Evolutionary conservation across 2,888 invertebrate species (phyloP).

Genomic region (Ichneumoninae sp.): DNA sequence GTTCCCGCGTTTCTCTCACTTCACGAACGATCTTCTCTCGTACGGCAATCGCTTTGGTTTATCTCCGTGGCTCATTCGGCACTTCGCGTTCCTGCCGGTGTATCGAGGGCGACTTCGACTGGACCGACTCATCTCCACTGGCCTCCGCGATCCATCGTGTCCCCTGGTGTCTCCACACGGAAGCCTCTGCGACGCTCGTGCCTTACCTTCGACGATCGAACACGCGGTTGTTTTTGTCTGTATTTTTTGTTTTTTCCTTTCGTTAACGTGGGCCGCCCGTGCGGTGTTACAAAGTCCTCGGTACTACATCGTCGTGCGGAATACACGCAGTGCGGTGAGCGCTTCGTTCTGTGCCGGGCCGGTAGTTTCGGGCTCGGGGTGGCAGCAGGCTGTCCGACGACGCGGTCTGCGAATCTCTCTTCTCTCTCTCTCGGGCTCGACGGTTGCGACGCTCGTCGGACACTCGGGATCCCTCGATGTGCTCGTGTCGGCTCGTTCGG

Average conservation of each 20-base stretch:
- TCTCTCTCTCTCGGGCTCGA: slow-evolving; percentile 51
- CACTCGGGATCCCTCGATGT: slow-evolving; percentile 2
- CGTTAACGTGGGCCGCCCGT: background rate
- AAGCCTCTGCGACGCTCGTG: background rate
- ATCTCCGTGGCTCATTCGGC: background rate
- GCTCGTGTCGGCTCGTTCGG: slow-evolving; percentile 26
- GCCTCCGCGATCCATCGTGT: background rate
- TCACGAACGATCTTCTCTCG: background rate
- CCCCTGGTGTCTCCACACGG: background rate
- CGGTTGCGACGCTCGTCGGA: background rate
- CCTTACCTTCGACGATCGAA: background rate
- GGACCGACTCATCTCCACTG: background rate
- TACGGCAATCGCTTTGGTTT: background rate
- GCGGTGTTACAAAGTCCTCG: slow-evolving; percentile 33
- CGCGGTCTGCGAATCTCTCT: slow-evolving; percentile 48
- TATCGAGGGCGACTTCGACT: background rate
- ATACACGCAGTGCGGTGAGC: slow-evolving; percentile 58
- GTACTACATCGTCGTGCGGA: slow-evolving; percentile 58
- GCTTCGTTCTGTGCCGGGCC: slow-evolving; percentile 76
- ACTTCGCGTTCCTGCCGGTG: background rate
- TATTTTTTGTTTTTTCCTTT: background rate
- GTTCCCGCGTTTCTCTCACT: background rate
- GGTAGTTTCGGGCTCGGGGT: slow-evolving; percentile 78
- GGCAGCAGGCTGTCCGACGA: slow-evolving; percentile 74
- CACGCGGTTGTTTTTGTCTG: slow-evolving; percentile 13